Conservation (phyloP, 2,888 invertebrate genomes). For the Rotaria magnacalcarata region DNA sequence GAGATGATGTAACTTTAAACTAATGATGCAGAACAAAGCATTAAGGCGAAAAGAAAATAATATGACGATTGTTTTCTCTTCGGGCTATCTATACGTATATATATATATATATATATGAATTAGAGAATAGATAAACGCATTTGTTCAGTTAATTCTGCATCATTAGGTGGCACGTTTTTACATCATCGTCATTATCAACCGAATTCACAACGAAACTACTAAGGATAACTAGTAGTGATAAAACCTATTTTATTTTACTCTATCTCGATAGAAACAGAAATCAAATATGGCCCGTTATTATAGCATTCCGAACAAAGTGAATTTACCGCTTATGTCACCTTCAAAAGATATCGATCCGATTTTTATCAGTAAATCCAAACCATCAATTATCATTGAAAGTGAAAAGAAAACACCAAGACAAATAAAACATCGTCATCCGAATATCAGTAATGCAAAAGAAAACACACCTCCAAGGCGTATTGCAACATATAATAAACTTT, state of each 20-base stretch:
- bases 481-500: not conserved
- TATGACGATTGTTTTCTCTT: not conserved
- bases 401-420: not conserved
- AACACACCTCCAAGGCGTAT: conserved; percentile 10
- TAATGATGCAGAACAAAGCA: not conserved
- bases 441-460: not conserved
- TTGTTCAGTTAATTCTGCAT: not conserved
- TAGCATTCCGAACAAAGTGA: not conserved
- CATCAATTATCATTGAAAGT: not conserved
- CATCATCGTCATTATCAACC: not conserved
- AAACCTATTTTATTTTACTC: not conserved
- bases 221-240: not conserved
- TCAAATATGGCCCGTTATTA: not conserved
- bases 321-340: not conserved
- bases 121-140: not conserved
- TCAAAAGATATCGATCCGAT: not conserved
- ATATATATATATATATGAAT: not conserved
- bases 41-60: not conserved
- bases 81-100: not conserved
- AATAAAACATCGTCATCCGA: not conserved
- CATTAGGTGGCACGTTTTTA: not conserved
- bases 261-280: not conserved
- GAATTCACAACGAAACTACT: not conserved
- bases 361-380: not conserved
- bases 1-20: not conserved